Percentiles rank a stretch among this genome's conserved stretches.
phyloP scores from a whole-genome alignment of 2,797 vertebrate species.

The Phoeniculus purpureus region DNA sequence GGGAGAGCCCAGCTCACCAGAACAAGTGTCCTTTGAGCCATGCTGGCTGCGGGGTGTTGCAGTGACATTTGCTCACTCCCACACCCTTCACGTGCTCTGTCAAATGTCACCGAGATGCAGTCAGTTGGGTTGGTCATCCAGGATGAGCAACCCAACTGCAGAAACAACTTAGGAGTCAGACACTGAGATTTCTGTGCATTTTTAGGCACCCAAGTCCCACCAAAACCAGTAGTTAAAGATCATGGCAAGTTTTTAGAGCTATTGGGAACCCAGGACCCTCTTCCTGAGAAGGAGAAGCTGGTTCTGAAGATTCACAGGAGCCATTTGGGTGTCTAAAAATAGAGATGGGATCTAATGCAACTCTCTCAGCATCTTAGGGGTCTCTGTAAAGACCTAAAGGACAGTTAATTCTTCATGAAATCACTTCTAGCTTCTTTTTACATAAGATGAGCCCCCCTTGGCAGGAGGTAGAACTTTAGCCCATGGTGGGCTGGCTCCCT shows the following conservation, averaged over 20 bases:
- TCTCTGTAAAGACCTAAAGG: background rate
- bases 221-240: background rate
- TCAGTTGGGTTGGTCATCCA: background rate
- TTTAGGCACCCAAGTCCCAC: background rate
- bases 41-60: rapidly evolving
- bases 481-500: background rate
- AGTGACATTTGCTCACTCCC: background rate
- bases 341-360: background rate
- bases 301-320: background rate
- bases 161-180: background rate
- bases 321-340: background rate
- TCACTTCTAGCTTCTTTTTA: background rate
- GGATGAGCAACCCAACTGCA: background rate
- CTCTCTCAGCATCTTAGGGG: background rate
- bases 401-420: background rate
- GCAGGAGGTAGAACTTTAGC: background rate
- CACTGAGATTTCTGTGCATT: background rate
- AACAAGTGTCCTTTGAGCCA: background rate
- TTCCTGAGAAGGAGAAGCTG: background rate
- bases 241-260: background rate
- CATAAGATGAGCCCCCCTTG: background rate
- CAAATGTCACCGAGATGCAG: background rate
- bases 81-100: background rate
- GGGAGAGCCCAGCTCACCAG: background rate
- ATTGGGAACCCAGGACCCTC: background rate